Base-by-base conservation (phyloP, 1,140 invertebrate species). In the Monomorium pharaonis region DNA sequence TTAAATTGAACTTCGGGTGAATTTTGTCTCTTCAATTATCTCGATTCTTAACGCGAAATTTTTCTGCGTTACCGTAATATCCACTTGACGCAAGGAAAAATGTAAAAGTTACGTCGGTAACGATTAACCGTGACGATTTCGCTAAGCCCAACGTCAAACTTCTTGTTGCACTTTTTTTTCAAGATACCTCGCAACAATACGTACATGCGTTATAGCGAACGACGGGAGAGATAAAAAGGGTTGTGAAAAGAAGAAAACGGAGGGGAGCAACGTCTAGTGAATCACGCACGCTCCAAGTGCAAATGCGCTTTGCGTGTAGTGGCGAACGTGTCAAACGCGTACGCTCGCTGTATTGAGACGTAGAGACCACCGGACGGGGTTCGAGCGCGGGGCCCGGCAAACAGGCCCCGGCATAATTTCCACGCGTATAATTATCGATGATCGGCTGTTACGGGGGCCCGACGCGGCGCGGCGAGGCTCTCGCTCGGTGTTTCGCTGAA, bases 361-460 rank as follows among this genome's bases (percentile, higher is more conserved):
- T 89, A 89, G 86, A 89, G 88, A 89, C 88, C 88, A 89, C 88
- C 88, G 88, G 87, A 89, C 78, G 85, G 51, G 80, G 60, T 69
- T 54, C 76, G 76, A 80, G 44, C 6, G 33, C 54, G 44, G 47
- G 72, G 44, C 9, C 70, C 42, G 47, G 24, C 63, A 78, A 42
- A 54, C 37, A 6, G 65, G 76, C 70, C 80, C 80, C 67, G 78
- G 74, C 85, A 65, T 89, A 89, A 89, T 89, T 89, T 89, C 88
- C 78, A 86, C 88, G 88, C 78, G 88, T 89, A 88, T 89, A 89
- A 89, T 89, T 89, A 89, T 89, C 88, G 70, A 78, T 89, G 77
- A 89, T 89, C 84, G 76, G 87, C 75, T 84, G 81, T 88, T 83
- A 74, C 67, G 18, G 42, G 16, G 78, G 67, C 54, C 24, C 67